Percentiles rank a stretch among this genome's conserved stretches.
Conservation (phyloP, 1,140 invertebrate genomes). For the Orchestia grillus region DNA sequence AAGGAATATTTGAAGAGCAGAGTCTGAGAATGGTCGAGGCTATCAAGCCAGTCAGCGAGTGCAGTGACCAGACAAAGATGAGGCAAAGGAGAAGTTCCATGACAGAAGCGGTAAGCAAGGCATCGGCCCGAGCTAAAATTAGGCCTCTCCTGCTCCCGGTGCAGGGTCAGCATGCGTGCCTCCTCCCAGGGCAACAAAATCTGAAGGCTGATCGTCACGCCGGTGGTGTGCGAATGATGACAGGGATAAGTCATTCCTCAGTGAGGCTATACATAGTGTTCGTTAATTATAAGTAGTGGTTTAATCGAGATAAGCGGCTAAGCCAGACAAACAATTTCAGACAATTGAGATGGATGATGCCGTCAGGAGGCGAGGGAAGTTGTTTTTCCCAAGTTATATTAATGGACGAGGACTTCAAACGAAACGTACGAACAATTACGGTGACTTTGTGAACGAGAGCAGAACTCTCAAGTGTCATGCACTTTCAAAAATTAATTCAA, state of each 20-base stretch:
- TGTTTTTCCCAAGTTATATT: neutral
- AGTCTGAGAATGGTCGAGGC: neutral
- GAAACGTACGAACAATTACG: no score
- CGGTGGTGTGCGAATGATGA: neutral
- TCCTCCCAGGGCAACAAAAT: no score
- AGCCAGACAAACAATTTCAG: neutral
- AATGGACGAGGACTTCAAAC: no score
- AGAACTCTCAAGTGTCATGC: no score
- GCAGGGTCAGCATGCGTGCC: neutral
- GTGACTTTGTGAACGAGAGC: no score
- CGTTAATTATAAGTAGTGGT: neutral
- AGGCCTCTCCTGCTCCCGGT: neutral
- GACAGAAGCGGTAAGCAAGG: neutral
- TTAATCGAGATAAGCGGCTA: neutral
- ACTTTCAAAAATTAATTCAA: no score
- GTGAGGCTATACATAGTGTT: neutral
- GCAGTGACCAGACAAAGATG: neutral
- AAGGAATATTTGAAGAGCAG: neutral
- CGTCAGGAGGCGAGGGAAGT: neutral
- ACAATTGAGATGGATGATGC: neutral
- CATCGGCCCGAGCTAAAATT: neutral
- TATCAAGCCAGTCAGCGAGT: neutral
- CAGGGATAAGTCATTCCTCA: neutral
- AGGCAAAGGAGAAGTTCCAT: neutral
- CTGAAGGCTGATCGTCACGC: neutral